A percentile compares a stretch with the other conserved stretches of the same genome.
These are phyloP conservation scores for Meloidogyne floridensis DNA, from an alignment of 1,140 invertebrate genomes.

Conservation along the genomic window DNA sequence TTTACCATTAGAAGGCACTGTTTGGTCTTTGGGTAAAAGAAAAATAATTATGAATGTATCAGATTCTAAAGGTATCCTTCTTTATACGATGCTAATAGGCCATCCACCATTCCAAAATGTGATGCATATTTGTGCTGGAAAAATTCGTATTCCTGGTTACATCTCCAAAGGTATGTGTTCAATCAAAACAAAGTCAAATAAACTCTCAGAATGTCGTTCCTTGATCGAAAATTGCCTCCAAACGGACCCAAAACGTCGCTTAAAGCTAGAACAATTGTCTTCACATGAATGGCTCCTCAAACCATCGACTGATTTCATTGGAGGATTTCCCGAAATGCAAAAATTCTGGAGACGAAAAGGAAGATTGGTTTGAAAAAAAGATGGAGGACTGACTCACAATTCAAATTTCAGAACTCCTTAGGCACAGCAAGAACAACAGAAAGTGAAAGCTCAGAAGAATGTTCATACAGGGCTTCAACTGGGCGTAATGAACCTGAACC, in stretches of 20 bases:
- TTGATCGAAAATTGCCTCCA: conserved; percentile 17
- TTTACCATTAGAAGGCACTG: conserved; percentile 19
- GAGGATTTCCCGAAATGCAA: not conserved
- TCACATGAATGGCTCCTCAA: not conserved
- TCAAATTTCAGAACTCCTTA: not conserved
- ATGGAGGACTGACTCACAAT: not conserved
- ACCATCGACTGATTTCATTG: not conserved
- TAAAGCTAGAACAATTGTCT: conserved; percentile 9
- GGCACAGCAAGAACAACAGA: not conserved
- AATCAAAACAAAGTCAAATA: not conserved
- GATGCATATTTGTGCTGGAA: conserved; percentile 22
- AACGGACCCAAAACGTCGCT: not conserved
- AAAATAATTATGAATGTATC: not conserved
- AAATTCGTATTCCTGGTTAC: not conserved
- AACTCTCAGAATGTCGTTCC: conserved; percentile 5
- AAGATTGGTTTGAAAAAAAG: not conserved
- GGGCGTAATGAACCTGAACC: not conserved
- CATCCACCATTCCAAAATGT: conserved; percentile 18
- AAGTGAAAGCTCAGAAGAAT: not conserved
- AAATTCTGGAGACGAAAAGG: not conserved
- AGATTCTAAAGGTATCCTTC: conserved; percentile 4
- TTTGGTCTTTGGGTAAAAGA: conserved; percentile 18
- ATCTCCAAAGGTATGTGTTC: not conserved
- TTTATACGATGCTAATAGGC: conserved; percentile 20
- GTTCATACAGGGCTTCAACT: not conserved